Percentiles rank a stretch among this genome's conserved stretches.
These are phyloP conservation scores for Drosophila malerkotliana DNA, from an alignment of 1,140 invertebrate species.

Conservation along the genomic window DNA sequence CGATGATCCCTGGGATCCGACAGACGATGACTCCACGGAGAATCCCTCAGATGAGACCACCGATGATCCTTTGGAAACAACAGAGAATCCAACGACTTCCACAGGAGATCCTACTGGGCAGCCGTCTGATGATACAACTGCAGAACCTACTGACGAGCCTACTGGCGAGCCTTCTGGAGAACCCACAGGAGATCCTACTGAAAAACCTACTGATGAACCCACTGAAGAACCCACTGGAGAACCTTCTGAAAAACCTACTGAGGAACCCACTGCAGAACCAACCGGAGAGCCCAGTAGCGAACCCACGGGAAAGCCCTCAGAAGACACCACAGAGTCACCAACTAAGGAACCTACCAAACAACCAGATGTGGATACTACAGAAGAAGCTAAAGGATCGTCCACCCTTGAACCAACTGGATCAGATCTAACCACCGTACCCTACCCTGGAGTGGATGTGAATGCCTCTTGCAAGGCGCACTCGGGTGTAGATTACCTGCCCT, in stretches of 20 bases:
- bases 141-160: conserved; percentile 7
- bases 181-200: neutral
- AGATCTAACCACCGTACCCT: neutral
- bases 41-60: conserved; percentile 20
- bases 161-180: neutral
- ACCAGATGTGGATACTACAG: too few relatives aligned
- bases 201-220: neutral
- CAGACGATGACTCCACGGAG: conserved; percentile 1
- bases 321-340: neutral
- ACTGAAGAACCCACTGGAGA: conserved; percentile 14
- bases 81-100: neutral
- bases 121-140: conserved; percentile 7
- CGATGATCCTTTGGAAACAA: neutral
- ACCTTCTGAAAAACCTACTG: neutral
- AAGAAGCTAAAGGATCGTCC: neutral
- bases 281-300: conserved; percentile 10
- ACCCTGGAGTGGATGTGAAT: conserved; percentile 26
- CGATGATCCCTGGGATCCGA: conserved; percentile 23
- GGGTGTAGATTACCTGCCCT: conserved; percentile 38
- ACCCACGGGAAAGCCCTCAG: conserved; percentile 1
- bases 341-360: neutral
- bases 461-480: conserved; percentile 42
- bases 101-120: conserved; percentile 12
- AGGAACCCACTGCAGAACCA: neutral
- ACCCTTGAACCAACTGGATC: neutral